Evolutionary conservation across 2,113 vertebrate species (phyloP).

Genomic region (Trinectes maculatus): DNA sequence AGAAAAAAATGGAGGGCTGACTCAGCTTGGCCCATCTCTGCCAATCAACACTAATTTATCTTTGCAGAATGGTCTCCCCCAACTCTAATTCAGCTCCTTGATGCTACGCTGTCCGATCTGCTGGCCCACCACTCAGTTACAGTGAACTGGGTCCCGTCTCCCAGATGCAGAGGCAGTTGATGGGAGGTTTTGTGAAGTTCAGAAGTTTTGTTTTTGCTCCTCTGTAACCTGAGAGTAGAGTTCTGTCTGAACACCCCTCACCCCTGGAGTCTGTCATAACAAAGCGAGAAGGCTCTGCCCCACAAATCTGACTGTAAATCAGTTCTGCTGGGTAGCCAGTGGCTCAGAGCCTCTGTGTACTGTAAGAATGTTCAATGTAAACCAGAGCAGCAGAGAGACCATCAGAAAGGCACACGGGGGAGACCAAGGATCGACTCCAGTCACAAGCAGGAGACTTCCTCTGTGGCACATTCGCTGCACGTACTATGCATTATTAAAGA

Average conservation of each 20-base stretch:
- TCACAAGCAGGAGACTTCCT: constrained; percentile 61
- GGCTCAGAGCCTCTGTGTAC: constrained; percentile 40
- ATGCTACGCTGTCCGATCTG: constrained; percentile 9
- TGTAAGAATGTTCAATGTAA: constrained; percentile 68
- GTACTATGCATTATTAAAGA: constrained; percentile 80
- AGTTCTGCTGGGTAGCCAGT: constrained; percentile 60
- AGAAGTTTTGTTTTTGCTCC: constrained; percentile 54
- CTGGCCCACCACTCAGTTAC: constrained; percentile 2
- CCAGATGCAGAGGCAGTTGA: constrained; percentile 18
- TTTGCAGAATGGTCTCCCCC: neutral
- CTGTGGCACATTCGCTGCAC: constrained; percentile 63
- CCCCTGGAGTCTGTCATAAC: constrained; percentile 71
- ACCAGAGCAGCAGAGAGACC: constrained; percentile 46
- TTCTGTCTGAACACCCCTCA: constrained; percentile 51
- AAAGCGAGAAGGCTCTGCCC: constrained; percentile 56
- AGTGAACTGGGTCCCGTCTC: neutral
- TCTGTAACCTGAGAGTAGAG: constrained; percentile 56
- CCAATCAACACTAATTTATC: constrained; percentile 35
- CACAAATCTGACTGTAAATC: constrained; percentile 70
- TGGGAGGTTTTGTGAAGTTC: constrained; percentile 50
- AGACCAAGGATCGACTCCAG: constrained; percentile 37
- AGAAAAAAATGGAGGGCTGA: constrained; percentile 50
- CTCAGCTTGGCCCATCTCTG: constrained; percentile 23
- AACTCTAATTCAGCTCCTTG: too few species aligned
- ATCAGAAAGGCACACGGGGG: constrained; percentile 35